Evolutionary conservation across 2,888 invertebrate genomes (phyloP).

Genomic region (Caenorhabditis zanzibari): DNA sequence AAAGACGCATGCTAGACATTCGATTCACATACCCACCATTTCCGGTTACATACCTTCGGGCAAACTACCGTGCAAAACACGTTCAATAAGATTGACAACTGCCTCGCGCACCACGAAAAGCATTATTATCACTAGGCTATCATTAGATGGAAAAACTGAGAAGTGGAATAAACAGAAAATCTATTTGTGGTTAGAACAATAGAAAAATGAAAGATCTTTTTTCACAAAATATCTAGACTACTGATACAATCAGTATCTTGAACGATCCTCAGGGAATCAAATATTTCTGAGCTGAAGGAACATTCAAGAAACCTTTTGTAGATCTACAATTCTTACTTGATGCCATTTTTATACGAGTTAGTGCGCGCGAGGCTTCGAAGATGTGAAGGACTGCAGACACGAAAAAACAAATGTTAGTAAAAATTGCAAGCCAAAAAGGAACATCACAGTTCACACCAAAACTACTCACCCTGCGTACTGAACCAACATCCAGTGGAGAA

Average conservation of each 20-base stretch:
- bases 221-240: background rate
- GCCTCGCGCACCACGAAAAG: slow-evolving; percentile 68
- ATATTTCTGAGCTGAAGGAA: background rate
- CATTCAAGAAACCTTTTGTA: slow-evolving; percentile 10
- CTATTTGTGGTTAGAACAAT: background rate
- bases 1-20: slow-evolving; percentile 43
- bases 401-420: slow-evolving; percentile 64
- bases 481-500: slow-evolving; percentile 83
- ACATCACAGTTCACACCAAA: slow-evolving; percentile 26
- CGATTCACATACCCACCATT: slow-evolving; percentile 44
- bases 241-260: background rate
- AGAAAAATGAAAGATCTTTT: background rate
- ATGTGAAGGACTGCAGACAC: slow-evolving; percentile 79
- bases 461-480: slow-evolving; percentile 82
- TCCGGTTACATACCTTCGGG: slow-evolving; percentile 45
- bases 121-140: slow-evolving; percentile 30
- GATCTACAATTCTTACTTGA: slow-evolving; percentile 77
- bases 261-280: background rate
- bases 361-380: slow-evolving; percentile 82
- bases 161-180: slow-evolving; percentile 2
- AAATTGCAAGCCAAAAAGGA: slow-evolving; percentile 42
- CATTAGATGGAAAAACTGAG: slow-evolving; percentile 12
- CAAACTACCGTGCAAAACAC: slow-evolving; percentile 64
- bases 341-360: slow-evolving; percentile 80
- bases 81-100: slow-evolving; percentile 39